Conservation (phyloP, 2,888 invertebrate genomes). For the Hipparchia sbordonii region DNA sequence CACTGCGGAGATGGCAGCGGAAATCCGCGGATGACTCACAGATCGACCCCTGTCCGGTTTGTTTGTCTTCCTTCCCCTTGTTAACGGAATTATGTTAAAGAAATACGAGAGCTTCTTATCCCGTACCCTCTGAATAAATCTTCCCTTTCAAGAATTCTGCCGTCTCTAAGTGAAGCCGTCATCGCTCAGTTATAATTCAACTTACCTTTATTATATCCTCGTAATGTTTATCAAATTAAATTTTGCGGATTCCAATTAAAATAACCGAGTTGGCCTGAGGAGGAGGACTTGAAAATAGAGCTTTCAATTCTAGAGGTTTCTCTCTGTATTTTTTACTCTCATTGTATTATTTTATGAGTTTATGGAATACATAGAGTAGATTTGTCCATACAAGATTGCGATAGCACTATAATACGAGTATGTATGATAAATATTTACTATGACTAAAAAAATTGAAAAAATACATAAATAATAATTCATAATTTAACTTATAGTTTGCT, state of each 20-base stretch:
- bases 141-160: slow-evolving; percentile 56
- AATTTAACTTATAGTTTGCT: no score
- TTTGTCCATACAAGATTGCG: no score
- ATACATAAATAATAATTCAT: no score
- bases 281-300: slow-evolving; percentile 20
- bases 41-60: slow-evolving; percentile 55
- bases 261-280: slow-evolving; percentile 32
- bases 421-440: no score
- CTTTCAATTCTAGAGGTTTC: not conserved
- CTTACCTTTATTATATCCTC: slow-evolving; percentile 40
- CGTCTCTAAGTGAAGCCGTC: slow-evolving; percentile 40
- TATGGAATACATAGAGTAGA: no score
- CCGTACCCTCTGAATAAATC: slow-evolving; percentile 71
- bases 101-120: slow-evolving; percentile 64
- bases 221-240: slow-evolving; percentile 44
- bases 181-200: slow-evolving; percentile 42
- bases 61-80: slow-evolving; percentile 65
- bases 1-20: slow-evolving; percentile 60
- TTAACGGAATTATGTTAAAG: slow-evolving; percentile 72
- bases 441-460: no score
- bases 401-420: no score
- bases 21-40: slow-evolving; percentile 73
- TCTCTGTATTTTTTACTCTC: not conserved
- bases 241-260: slow-evolving; percentile 43
- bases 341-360: no score